Evolutionary conservation across 2,888 invertebrate genomes (phyloP).

Genomic region (Pseudococcus jackbeardsleyi): DNA sequence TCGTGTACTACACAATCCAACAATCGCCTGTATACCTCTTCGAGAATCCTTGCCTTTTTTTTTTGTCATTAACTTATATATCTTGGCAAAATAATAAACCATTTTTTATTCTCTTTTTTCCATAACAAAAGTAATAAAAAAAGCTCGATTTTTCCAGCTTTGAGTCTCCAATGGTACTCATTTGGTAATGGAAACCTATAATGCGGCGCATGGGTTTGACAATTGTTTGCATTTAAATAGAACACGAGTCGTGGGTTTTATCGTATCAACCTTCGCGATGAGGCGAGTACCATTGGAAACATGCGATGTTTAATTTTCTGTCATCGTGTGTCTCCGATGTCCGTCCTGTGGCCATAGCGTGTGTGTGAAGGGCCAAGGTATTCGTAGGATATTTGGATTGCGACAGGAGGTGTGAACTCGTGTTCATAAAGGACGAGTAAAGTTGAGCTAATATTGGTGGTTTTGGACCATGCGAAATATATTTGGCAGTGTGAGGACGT

Average conservation of each 20-base stretch:
- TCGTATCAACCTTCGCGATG: neutral
- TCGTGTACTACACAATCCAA: neutral
- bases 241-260: neutral
- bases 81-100: neutral
- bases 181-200: neutral
- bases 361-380: neutral
- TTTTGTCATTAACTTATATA: neutral
- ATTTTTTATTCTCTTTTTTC: neutral
- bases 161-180: neutral
- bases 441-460: too few relatives aligned
- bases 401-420: neutral
- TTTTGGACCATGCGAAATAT: too few relatives aligned
- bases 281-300: neutral
- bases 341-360: neutral
- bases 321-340: neutral
- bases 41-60: neutral
- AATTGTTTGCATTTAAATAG: constrained; percentile 7
- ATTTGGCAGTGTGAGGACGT: too few relatives aligned
- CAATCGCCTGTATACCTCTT: neutral
- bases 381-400: neutral
- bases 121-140: constrained; percentile 6
- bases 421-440: too few relatives aligned
- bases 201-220: neutral
- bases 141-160: neutral
- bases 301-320: constrained; percentile 21